A percentile compares a stretch with the other conserved stretches of the same genome.
phyloP scores from a whole-genome alignment of 2,797 vertebrate genomes.

The Ctenopoma multispine region DNA sequence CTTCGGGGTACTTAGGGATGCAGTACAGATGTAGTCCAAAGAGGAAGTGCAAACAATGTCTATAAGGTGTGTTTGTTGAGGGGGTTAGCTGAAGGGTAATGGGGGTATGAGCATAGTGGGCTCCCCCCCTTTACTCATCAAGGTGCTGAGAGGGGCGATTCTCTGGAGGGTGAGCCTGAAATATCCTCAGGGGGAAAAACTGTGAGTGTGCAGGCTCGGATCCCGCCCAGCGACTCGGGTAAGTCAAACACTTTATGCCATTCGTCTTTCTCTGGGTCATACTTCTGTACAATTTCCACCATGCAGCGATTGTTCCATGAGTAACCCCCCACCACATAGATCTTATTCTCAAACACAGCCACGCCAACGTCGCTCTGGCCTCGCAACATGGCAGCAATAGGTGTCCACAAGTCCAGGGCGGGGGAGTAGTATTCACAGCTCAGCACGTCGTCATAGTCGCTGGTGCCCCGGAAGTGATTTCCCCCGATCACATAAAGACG shows the following conservation, averaged over 20 bases:
- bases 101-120: slow-evolving; percentile 62
- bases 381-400: slow-evolving; percentile 96
- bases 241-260: slow-evolving; percentile 99
- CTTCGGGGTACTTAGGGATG: slow-evolving; percentile 52
- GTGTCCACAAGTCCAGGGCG: slow-evolving; percentile 96
- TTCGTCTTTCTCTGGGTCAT: slow-evolving; percentile 97
- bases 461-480: slow-evolving; percentile 97
- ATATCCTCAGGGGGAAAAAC: slow-evolving; percentile 96
- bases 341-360: slow-evolving; percentile 97
- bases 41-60: slow-evolving; percentile 84
- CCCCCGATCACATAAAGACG: slow-evolving; percentile 97
- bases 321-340: slow-evolving; percentile 98
- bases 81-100: slow-evolving; percentile 23
- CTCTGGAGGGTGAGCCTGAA: slow-evolving; percentile 93
- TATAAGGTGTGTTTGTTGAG: slow-evolving; percentile 72
- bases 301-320: slow-evolving; percentile 99
- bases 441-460: slow-evolving; percentile 97
- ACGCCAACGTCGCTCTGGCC: slow-evolving; percentile 98
- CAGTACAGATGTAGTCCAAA: slow-evolving; percentile 78
- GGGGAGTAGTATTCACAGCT: slow-evolving; percentile 99
- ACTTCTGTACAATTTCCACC: slow-evolving; percentile 99
- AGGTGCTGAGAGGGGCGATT: slow-evolving; percentile 96
- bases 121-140: slow-evolving; percentile 82
- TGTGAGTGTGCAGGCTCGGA: slow-evolving; percentile 96
- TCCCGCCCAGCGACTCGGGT: slow-evolving; percentile 96